These are phyloP conservation scores for Aegypius monachus DNA, from an alignment of 2,113 vertebrate species.

Conservation along the genomic window DNA sequence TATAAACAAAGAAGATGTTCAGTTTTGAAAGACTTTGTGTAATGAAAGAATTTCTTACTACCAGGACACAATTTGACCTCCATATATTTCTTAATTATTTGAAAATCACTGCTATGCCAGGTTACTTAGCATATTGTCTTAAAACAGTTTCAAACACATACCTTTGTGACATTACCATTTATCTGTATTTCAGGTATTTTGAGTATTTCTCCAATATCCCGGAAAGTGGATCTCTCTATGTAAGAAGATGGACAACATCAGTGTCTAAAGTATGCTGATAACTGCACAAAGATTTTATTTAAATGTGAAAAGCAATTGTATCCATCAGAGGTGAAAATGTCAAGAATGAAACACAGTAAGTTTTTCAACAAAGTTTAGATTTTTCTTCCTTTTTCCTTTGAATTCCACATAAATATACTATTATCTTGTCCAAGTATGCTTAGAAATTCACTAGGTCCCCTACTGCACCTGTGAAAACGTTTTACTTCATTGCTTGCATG, in stretches of 20 bases:
- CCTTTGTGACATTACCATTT: background rate
- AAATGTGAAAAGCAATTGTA: background rate
- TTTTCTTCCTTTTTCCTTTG: background rate
- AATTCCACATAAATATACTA: background rate
- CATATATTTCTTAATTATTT: background rate
- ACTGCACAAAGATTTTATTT: background rate
- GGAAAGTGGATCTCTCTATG: background rate
- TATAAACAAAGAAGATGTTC: background rate
- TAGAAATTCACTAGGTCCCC: background rate
- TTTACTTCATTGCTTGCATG: background rate
- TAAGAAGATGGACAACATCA: background rate
- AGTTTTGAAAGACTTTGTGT: background rate
- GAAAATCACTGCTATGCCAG: background rate
- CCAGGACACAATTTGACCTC: background rate
- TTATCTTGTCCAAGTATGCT: background rate
- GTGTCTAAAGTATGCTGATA: background rate
- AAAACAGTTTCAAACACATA: background rate
- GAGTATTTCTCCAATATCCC: background rate
- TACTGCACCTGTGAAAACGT: background rate
- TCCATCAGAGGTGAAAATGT: background rate
- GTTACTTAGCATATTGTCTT: background rate
- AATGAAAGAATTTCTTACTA: background rate
- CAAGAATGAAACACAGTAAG: background rate
- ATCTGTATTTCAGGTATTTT: background rate
- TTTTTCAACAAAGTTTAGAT: background rate